phyloP scores from a whole-genome alignment of 2,113 vertebrate genomes.

The Psettodes erumei region DNA sequence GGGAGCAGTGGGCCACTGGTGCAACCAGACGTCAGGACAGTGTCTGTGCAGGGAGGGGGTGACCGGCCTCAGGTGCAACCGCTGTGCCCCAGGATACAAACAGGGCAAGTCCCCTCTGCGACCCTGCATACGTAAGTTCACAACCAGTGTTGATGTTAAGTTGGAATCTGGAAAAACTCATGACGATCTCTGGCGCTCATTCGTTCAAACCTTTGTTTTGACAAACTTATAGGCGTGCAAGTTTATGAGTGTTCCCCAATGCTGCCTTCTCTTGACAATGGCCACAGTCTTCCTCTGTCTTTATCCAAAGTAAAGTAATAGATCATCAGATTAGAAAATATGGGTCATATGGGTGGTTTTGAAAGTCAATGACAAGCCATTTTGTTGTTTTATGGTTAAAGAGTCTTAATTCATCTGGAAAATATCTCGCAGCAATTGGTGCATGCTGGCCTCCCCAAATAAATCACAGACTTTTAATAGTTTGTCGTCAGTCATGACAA shows the following conservation, averaged over 20 bases:
- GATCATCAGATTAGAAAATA: background rate
- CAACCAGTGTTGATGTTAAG: rapidly evolving
- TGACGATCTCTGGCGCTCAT: no score
- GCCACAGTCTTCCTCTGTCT: background rate
- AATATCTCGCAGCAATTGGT: background rate
- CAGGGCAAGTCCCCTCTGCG: constrained; percentile 87
- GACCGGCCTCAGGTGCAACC: constrained; percentile 87
- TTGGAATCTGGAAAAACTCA: background rate
- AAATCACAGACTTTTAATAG: constrained; percentile 36
- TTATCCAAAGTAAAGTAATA: background rate
- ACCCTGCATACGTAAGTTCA: constrained; percentile 87
- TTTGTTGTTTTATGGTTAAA: background rate
- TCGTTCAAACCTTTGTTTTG: no score
- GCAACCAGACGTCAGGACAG: constrained; percentile 91
- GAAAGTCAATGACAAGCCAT: background rate
- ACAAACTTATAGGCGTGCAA: no score
- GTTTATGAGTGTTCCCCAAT: no score
- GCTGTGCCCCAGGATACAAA: constrained; percentile 87
- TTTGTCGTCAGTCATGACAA: constrained; percentile 42
- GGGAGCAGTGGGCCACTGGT: constrained; percentile 86
- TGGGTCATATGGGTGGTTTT: no score
- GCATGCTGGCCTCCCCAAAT: background rate
- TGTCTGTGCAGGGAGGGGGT: constrained; percentile 90
- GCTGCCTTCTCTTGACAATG: background rate
- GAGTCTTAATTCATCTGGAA: background rate